Conservation (phyloP, 1,140 invertebrate genomes). For the Listronotus bonariensis region DNA sequence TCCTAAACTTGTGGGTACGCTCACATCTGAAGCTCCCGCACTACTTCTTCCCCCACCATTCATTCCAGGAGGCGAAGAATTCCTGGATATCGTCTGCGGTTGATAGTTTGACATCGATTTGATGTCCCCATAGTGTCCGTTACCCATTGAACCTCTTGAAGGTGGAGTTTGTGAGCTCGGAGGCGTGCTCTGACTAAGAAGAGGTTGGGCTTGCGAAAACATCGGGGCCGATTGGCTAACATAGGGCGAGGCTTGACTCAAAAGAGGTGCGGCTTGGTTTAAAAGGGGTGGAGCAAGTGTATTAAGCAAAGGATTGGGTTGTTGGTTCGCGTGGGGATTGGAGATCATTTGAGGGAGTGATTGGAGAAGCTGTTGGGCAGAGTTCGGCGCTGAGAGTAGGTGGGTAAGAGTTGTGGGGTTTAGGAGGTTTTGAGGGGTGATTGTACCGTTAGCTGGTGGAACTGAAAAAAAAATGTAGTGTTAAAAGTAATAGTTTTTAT, state of each 20-base stretch:
- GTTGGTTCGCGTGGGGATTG: slow-evolving; percentile 49
- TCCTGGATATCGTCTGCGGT: slow-evolving; percentile 35
- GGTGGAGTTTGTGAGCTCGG: slow-evolving; percentile 20
- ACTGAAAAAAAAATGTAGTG: slow-evolving; percentile 47
- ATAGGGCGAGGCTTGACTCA: slow-evolving; percentile 53
- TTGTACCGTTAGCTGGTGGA: slow-evolving; percentile 57
- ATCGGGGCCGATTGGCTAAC: slow-evolving; percentile 38
- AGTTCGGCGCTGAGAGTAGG: slow-evolving; percentile 68
- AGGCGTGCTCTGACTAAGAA: slow-evolving; percentile 19
- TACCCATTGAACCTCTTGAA: slow-evolving; percentile 25
- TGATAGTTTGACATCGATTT: slow-evolving; percentile 40
- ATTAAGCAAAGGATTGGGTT: slow-evolving; percentile 53
- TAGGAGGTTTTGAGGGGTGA: slow-evolving; percentile 57
- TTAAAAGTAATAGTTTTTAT: too few species aligned
- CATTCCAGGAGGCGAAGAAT: slow-evolving; percentile 53
- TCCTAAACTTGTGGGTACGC: slow-evolving; percentile 74
- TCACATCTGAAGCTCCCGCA: slow-evolving; percentile 71
- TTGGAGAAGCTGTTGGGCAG: slow-evolving; percentile 66
- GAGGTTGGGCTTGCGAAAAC: slow-evolving; percentile 25
- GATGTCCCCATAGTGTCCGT: slow-evolving; percentile 50
- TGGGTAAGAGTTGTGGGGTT: slow-evolving; percentile 69
- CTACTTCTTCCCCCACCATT: slow-evolving; percentile 64
- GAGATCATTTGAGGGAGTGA: slow-evolving; percentile 65
- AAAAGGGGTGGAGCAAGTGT: slow-evolving; percentile 56
- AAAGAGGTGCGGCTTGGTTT: slow-evolving; percentile 58